Evolutionary conservation across 2,888 invertebrate species (phyloP), one percentile per base, ranked within the genome.

Genomic region (Phalera bucephala): DNA sequence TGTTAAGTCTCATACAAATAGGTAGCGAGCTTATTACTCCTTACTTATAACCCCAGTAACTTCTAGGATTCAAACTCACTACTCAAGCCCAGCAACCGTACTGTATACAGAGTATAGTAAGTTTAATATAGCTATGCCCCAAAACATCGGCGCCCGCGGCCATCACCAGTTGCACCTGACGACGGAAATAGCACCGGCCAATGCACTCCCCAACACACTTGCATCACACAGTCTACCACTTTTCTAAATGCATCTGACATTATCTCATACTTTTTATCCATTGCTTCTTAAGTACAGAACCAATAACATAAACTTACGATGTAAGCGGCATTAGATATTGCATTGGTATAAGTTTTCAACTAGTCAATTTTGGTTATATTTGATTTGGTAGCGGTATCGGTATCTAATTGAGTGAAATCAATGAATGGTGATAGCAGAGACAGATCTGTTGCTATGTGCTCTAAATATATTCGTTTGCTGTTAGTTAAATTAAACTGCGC

Each of bases 371-470:
- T 31, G n/a, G 7, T 33, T 25, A 6, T 2, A 3, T 38, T 37
- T 23, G 21, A 12, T 1, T 5, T 38, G 39, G 48, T 70, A 53
- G 26, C 49, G 57, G 74, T 80, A 81, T 81, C 66, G 80, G 78
- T 72, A 78, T 78, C 64, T 66, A 63, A 80, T 80, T 72, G 75
- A 70, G 52, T 49, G 52, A 61, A 66, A 79, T 80, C 78, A 69
- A 73, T 80, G 80, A 78, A 79, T 73, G 74, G 62, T 40, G 29
- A 40, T 52, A 44, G 47, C 40, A 5, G 10, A 14, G 48, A 50
- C 57, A 57, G 26, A 26, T 32, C 14, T 45, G 26, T 42, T 49
- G 22, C 36, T 52, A 26, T 32, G 50, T 45, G 43, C 34, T 40
- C 43, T 39, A 49, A 46, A 45, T 42, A 40, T 47, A 50, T 40